Evolutionary conservation across 2,888 invertebrate species (phyloP), one percentile per base, ranked within the genome.

Genomic region (Drosophila suboccidentalis): DNA sequence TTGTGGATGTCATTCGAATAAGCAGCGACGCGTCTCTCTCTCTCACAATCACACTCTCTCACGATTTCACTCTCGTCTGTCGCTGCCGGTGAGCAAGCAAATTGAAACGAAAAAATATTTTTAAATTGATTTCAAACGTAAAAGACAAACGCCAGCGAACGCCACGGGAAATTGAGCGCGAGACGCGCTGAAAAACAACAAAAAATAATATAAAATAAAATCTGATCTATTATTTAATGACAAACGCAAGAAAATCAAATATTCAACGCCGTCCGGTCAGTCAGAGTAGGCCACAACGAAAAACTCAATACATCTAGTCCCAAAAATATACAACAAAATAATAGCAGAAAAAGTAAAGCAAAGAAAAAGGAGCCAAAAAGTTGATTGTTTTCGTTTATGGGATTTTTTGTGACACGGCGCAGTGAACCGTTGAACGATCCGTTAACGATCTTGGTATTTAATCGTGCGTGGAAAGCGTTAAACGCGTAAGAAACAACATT

Each of bases 121-220:
- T 84, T 87, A 87, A 87, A 89, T 87, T 87, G 87, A 87, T 87
- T 89, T 87, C 81, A 89, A 87, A 88, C 82, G 66, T 71, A 76
- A 59, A 77, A 77, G 74, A 73, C 79, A 75, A 69, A 71, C 78
- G 81, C 66, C 62, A 69, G 51, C 46, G 41, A 9, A 75, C 70
- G 75, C 39, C 32, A 66, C 74, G 57, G 63, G 32, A 59, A 77
- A 44, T 38, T 47, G 64, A 64, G 68, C 67, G 69, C 71, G 60
- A 64, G 65, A 17, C 44, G 47, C 34, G 44, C 51, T 32, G 29
- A 43, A 26, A 47, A 63, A 34, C 49, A 5, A 4, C 11, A 38
- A 38, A 11, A 22, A 26, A 8, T 17, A 59, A 59, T 13, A 39
- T 13, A 10, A 34, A 38, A 32, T 54, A 71, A 57, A 78, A 60